phyloP scores from a whole-genome alignment of 2,797 vertebrate species.

The Microctenopoma steveboyesi region DNA sequence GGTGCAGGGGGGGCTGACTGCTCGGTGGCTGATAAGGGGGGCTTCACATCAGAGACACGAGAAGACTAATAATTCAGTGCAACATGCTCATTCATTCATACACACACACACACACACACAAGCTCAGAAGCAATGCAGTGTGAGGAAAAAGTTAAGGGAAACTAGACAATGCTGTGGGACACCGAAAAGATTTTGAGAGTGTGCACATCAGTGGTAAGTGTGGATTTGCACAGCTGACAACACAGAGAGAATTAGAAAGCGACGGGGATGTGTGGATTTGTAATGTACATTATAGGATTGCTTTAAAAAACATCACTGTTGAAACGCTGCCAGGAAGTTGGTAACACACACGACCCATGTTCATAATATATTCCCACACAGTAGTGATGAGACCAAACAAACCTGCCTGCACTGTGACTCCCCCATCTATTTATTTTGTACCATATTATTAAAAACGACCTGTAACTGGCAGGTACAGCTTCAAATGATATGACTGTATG shows the following conservation, averaged over 20 bases:
- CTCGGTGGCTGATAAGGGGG: constrained; percentile 92
- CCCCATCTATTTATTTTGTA: too few species aligned
- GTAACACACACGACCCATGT: neutral
- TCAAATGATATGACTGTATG: too few species aligned
- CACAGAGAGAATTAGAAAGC: neutral
- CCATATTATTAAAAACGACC: too few species aligned
- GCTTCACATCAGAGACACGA: constrained; percentile 83
- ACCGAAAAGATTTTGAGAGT: constrained; percentile 19
- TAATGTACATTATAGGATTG: neutral
- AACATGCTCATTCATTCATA: constrained; percentile 17
- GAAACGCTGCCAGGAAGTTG: neutral
- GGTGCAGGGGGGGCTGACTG: constrained; percentile 84
- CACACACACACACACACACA: constrained; percentile 16
- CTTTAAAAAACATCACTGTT: too few species aligned
- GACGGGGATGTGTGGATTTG: neutral
- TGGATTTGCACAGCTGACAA: constrained; percentile 2
- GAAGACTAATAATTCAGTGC: constrained; percentile 83
- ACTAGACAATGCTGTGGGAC: constrained; percentile 48
- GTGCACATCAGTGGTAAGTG: constrained; percentile 4
- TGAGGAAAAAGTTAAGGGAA: constrained; percentile 61
- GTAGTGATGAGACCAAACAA: too few species aligned
- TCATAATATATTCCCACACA: too few species aligned
- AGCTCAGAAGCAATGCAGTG: constrained; percentile 40
- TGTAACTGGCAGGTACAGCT: too few species aligned
- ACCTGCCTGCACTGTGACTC: too few species aligned